Percentiles rank a stretch among this genome's conserved stretches.
These are phyloP conservation scores for Corythaeola cristata DNA, from an alignment of 2,113 vertebrate genomes.

Conservation along the genomic window DNA sequence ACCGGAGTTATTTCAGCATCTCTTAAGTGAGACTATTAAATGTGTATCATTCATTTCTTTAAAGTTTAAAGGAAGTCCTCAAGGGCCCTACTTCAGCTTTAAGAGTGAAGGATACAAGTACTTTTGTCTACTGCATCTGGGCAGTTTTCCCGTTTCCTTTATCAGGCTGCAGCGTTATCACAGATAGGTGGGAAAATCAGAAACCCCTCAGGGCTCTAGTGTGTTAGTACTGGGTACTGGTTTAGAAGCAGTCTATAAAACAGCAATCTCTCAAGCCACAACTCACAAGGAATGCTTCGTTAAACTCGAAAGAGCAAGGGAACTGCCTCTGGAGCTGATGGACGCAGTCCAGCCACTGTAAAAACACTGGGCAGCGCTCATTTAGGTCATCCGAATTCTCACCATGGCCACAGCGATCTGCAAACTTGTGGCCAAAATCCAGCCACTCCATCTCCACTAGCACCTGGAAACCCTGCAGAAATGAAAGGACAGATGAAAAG, in stretches of 20 bases:
- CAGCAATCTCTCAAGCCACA: neutral
- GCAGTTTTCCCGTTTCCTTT: neutral
- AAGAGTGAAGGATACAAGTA: neutral
- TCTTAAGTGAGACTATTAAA: neutral
- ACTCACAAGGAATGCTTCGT: slow-evolving; percentile 97
- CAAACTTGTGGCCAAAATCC: slow-evolving; percentile 98
- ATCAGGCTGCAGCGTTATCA: neutral
- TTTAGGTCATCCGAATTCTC: slow-evolving; percentile 95
- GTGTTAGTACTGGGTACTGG: neutral
- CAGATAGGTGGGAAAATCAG: neutral
- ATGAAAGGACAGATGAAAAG: neutral
- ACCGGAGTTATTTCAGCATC: neutral
- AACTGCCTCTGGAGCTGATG: slow-evolving; percentile 99
- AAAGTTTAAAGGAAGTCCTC: neutral
- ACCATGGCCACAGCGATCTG: slow-evolving; percentile 95
- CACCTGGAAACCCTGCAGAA: slow-evolving; percentile 92
- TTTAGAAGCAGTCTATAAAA: neutral
- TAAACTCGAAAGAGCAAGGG: slow-evolving; percentile 98
- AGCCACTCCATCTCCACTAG: slow-evolving; percentile 97
- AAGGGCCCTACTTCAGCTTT: neutral
- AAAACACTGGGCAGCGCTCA: slow-evolving; percentile 96
- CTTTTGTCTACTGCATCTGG: neutral
- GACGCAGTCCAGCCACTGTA: slow-evolving; percentile 98
- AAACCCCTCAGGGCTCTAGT: neutral
- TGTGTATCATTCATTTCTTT: neutral